Conservation (phyloP, 2,113 vertebrate genomes). For the Chaetura pelagica region DNA sequence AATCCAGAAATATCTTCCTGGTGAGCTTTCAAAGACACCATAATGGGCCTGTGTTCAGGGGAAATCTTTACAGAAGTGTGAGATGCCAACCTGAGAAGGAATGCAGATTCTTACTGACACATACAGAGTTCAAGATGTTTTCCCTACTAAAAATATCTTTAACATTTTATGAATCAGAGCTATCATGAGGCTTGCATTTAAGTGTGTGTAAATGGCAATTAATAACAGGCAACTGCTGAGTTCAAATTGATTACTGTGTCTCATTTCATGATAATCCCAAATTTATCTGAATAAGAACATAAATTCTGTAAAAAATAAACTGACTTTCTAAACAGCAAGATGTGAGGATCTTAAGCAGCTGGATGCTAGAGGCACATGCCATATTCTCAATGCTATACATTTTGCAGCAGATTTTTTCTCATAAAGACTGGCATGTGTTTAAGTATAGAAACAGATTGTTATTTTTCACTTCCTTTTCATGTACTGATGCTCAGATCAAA, state of each 20-base stretch:
- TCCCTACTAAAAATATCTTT: slow-evolving; percentile 59
- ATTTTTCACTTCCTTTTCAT: slow-evolving; percentile 45
- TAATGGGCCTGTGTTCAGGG: not conserved
- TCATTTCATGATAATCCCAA: slow-evolving; percentile 61
- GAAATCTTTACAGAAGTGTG: not conserved
- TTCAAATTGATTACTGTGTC: slow-evolving; percentile 75
- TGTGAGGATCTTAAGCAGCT: slow-evolving; percentile 64
- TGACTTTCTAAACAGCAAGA: slow-evolving; percentile 71
- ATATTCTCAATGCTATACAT: slow-evolving; percentile 43
- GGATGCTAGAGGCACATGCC: slow-evolving; percentile 53
- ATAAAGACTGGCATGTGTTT: slow-evolving; percentile 28
- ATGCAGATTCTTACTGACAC: slow-evolving; percentile 34
- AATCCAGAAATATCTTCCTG: not conserved
- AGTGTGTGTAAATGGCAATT: slow-evolving; percentile 75
- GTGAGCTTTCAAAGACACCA: not conserved
- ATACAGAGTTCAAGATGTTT: slow-evolving; percentile 46
- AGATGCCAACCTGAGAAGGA: slow-evolving; percentile 32
- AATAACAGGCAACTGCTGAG: slow-evolving; percentile 73
- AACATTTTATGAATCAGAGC: slow-evolving; percentile 65
- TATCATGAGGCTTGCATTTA: slow-evolving; percentile 71
- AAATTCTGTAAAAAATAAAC: slow-evolving; percentile 70
- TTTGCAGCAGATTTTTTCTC: slow-evolving; percentile 33
- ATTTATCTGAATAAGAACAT: slow-evolving; percentile 67
- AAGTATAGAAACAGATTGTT: slow-evolving; percentile 20
- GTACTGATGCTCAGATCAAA: slow-evolving; percentile 35